phyloP scores from a whole-genome alignment of 2,113 vertebrate genomes.

The Anoplopoma fimbria region DNA sequence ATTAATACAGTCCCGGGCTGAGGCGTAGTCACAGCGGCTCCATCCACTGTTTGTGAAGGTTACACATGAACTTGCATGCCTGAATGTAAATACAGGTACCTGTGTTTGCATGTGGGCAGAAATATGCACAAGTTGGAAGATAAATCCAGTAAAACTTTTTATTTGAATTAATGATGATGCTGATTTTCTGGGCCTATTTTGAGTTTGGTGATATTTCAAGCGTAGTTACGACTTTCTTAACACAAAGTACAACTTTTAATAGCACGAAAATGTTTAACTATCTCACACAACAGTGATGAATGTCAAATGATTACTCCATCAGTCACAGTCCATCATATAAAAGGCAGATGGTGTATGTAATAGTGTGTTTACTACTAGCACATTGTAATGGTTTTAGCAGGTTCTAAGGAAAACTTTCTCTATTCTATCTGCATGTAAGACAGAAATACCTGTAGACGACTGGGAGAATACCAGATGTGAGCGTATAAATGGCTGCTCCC shows the following conservation, averaged over 20 bases:
- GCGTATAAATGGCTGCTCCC: not conserved
- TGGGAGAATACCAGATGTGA: not conserved
- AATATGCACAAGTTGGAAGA: not conserved
- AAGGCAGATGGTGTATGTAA: not conserved
- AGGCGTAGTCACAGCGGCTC: constrained; percentile 52
- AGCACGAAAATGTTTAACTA: not conserved
- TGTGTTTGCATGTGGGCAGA: not conserved
- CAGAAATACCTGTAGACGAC: not conserved
- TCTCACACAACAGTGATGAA: not conserved
- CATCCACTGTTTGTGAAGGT: constrained; percentile 62
- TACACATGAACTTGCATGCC: constrained; percentile 46
- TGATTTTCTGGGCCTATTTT: not conserved
- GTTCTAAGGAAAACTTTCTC: not conserved
- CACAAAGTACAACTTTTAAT: not conserved
- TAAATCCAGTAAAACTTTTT: not conserved
- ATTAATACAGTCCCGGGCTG: constrained; percentile 50
- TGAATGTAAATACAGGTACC: constrained; percentile 23
- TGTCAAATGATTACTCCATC: not conserved
- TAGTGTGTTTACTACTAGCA: not conserved
- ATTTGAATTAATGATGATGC: not conserved
- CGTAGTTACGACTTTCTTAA: not conserved
- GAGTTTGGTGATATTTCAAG: not conserved
- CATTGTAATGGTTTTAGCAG: not conserved
- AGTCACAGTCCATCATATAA: not conserved
- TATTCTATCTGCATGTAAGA: not conserved